phyloP scores from a whole-genome alignment of 2,797 vertebrate genomes.

The Halcyon smyrnensis region DNA sequence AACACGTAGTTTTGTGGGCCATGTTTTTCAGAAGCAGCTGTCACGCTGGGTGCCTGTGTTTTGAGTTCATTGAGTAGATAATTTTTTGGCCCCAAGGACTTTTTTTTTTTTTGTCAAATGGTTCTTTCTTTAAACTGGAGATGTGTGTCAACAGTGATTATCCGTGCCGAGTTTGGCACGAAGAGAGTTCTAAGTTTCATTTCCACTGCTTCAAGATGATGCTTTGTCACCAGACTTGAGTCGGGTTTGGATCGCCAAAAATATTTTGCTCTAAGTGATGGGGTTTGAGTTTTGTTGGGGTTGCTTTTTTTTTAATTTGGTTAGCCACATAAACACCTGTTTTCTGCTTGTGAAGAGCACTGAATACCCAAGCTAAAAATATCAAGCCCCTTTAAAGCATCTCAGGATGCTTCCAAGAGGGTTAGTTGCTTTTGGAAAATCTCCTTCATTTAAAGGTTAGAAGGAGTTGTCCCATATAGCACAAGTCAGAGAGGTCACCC shows the following conservation, averaged over 20 bases:
- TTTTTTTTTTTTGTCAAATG: neutral
- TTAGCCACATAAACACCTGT: neutral
- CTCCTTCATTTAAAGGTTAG: neutral
- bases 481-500: neutral
- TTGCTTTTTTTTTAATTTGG: slow-evolving; percentile 23
- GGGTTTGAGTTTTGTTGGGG: slow-evolving; percentile 14
- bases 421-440: neutral
- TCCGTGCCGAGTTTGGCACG: slow-evolving; percentile 29
- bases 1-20: neutral
- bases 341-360: slow-evolving; percentile 22
- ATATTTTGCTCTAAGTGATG: slow-evolving; percentile 16
- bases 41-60: neutral
- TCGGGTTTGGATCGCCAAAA: slow-evolving; percentile 5
- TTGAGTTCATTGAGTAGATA: neutral
- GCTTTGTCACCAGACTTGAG: slow-evolving; percentile 3
- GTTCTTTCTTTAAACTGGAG: neutral
- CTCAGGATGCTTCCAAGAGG: neutral
- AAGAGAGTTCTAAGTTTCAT: neutral
- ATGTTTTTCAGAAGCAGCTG: neutral
- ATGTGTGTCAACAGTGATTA: neutral
- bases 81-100: neutral
- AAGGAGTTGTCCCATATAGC: neutral
- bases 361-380: slow-evolving; percentile 36
- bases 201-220: neutral
- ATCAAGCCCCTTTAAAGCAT: neutral